A percentile compares a stretch with the other conserved stretches of the same genome.
Evolutionary conservation across 2,888 invertebrate species (phyloP).

Genomic region (Mesoligia furuncula): DNA sequence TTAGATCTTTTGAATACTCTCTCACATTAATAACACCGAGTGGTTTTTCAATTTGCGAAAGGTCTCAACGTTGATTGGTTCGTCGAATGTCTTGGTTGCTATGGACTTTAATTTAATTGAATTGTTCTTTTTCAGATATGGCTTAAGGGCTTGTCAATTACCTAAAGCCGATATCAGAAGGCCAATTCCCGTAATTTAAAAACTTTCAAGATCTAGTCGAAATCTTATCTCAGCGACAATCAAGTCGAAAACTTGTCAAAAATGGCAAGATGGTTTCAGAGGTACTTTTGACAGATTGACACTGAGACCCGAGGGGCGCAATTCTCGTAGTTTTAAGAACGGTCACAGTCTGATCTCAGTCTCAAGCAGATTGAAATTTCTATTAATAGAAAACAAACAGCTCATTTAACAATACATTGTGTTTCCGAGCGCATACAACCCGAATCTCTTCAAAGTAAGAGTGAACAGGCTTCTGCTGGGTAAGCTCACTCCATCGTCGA

Average conservation of each 20-base stretch:
- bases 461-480: too few relatives aligned
- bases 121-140: not conserved
- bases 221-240: not conserved
- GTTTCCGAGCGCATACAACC: too few relatives aligned
- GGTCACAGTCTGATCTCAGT: too few relatives aligned
- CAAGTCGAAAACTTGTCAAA: not conserved
- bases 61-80: constrained; percentile 45
- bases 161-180: not conserved
- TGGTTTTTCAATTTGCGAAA: constrained; percentile 44
- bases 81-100: constrained; percentile 25
- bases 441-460: too few relatives aligned
- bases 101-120: constrained; percentile 26
- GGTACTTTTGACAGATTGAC: not conserved
- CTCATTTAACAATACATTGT: too few relatives aligned
- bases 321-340: too few relatives aligned
- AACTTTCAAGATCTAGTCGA: not conserved
- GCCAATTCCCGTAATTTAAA: not conserved
- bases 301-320: too few relatives aligned
- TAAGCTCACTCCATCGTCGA: too few relatives aligned
- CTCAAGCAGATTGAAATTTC: too few relatives aligned
- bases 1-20: constrained; percentile 21
- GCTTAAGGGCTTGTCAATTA: not conserved
- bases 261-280: not conserved
- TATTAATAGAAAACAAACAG: too few relatives aligned
- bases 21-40: constrained; percentile 38